These are phyloP conservation scores for Fregetta grallaria DNA, from an alignment of 2,113 vertebrate species.

Conservation along the genomic window DNA sequence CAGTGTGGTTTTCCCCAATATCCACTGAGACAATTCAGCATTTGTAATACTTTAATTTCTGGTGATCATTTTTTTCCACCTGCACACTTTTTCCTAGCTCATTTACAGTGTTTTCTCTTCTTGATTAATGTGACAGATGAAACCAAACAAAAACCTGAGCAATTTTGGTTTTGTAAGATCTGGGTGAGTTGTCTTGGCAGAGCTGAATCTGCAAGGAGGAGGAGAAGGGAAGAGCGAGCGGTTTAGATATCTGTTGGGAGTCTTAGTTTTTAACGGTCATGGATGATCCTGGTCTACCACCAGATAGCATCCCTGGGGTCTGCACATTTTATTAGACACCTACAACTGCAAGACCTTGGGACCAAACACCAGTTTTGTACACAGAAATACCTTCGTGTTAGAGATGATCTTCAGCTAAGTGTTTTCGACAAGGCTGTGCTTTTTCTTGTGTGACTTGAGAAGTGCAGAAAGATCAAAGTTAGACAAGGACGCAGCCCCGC, in stretches of 20 bases:
- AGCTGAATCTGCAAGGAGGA: neutral
- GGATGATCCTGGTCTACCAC: neutral
- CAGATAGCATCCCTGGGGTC: neutral
- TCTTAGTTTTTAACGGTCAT: neutral
- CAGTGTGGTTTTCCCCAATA: neutral
- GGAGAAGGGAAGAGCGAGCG: neutral
- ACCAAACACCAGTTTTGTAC: neutral
- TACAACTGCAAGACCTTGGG: neutral
- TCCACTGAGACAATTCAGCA: neutral
- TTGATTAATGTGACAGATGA: neutral
- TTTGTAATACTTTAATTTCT: neutral
- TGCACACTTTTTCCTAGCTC: neutral
- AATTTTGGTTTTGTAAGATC: neutral
- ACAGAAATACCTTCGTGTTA: neutral
- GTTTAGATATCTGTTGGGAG: neutral
- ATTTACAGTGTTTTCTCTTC: neutral
- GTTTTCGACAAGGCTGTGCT: neutral
- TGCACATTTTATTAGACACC: neutral
- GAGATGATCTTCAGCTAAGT: neutral
- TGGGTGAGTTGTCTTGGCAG: neutral
- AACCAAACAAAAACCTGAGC: neutral
- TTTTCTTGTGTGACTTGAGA: neutral
- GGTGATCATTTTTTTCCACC: neutral
- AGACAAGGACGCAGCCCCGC: neutral
- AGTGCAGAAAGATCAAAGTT: neutral